Percentiles rank a stretch among this genome's conserved stretches.
Conservation (phyloP, 2,888 invertebrate genomes). For the Eilema sororculum region DNA sequence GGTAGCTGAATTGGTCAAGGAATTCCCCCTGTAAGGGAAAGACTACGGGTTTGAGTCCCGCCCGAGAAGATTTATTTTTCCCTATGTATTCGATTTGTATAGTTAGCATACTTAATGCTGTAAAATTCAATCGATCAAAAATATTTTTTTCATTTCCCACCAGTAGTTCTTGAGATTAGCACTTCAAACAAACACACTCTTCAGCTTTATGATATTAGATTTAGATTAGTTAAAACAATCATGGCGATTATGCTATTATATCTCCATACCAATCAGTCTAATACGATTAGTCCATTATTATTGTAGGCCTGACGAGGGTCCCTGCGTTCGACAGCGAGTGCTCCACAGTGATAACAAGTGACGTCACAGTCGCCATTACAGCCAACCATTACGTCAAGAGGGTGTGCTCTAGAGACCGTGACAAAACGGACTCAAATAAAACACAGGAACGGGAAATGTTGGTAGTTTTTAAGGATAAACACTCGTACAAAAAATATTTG, state of each 20-base stretch:
- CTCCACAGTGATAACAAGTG: constrained; percentile 12
- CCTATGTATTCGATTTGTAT: no score
- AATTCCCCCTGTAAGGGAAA: no score
- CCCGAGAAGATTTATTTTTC: no score
- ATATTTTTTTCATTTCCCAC: no score
- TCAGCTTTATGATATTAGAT: no score
- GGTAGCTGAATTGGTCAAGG: no score
- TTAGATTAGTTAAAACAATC: neutral
- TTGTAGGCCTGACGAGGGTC: constrained; percentile 6
- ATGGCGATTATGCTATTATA: neutral
- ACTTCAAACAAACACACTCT: no score
- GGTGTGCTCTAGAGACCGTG: neutral
- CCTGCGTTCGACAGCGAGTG: constrained; percentile 12
- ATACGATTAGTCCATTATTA: neutral
- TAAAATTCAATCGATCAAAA: no score
- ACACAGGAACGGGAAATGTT: neutral
- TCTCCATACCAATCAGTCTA: neutral
- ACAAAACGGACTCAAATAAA: constrained; percentile 4
- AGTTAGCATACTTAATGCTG: no score
- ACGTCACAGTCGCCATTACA: constrained; percentile 2
- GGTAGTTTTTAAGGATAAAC: neutral
- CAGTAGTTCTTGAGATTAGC: no score
- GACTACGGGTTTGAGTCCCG: no score
- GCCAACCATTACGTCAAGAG: neutral
- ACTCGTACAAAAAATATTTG: neutral